These are phyloP conservation scores for Carettochelys insculpta DNA, from an alignment of 2,113 vertebrate species.

Conservation along the genomic window DNA sequence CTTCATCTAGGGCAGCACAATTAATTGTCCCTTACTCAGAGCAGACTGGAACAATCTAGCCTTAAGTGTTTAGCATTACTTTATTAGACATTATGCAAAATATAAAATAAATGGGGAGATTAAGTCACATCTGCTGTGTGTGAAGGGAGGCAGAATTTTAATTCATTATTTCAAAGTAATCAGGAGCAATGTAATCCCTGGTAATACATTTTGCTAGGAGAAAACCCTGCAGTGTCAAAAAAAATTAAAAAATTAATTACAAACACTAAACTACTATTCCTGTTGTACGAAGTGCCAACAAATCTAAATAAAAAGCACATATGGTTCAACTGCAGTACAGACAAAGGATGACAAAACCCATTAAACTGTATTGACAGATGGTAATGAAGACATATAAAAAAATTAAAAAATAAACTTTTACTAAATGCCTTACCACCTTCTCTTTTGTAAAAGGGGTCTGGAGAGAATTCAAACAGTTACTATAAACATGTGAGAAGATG, in stretches of 20 bases:
- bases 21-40: neutral
- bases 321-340: neutral
- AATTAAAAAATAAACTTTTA: neutral
- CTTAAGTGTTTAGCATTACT: neutral
- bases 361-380: conserved; percentile 11
- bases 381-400: neutral
- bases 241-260: neutral
- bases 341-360: conserved; percentile 3
- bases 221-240: neutral
- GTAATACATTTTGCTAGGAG: neutral
- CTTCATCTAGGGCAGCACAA: neutral
- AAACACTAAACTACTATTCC: neutral
- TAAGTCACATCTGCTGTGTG: neutral
- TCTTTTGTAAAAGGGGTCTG: neutral
- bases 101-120: neutral
- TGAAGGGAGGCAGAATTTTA: neutral
- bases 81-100: neutral
- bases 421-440: neutral
- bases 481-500: neutral
- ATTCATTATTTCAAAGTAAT: neutral
- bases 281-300: neutral
- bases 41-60: neutral
- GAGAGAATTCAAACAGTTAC: neutral
- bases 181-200: neutral
- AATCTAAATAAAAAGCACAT: neutral